Conservation (phyloP, 1,140 invertebrate genomes). For the Cheumatopsyche charites region DNA sequence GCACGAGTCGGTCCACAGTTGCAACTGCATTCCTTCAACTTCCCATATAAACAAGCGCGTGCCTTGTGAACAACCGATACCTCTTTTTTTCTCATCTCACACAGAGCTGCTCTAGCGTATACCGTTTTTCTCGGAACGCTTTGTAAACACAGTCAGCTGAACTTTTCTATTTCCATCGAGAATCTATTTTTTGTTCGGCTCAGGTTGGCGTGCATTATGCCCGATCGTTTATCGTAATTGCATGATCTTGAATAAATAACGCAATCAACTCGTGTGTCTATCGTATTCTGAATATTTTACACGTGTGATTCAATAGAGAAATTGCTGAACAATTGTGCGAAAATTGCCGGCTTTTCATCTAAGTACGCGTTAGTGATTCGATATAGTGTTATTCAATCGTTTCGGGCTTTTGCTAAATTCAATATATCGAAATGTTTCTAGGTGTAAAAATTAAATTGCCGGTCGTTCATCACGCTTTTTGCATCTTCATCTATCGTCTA, state of each 20-base stretch:
- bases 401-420: no score
- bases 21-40: conserved; percentile 22
- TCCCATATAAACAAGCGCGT: conserved; percentile 5
- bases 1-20: not conserved
- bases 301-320: conserved; percentile 5
- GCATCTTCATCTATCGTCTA: no score
- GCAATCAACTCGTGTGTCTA: conserved; percentile 6
- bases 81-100: conserved; percentile 1
- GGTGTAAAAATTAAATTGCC: no score
- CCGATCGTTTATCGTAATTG: conserved; percentile 7
- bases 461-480: no score
- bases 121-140: conserved; percentile 1
- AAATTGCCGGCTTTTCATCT: not conserved
- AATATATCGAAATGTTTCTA: no score
- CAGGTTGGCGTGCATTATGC: not conserved
- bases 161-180: not conserved
- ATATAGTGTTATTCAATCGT: no score
- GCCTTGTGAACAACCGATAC: not conserved
- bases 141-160: conserved; percentile 8
- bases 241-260: conserved; percentile 1
- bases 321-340: not conserved
- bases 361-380: no score
- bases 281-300: not conserved
- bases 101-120: no score
- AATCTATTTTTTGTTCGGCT: not conserved